Percentiles rank a stretch among this genome's conserved stretches.
phyloP scores from a whole-genome alignment of 2,888 invertebrate genomes.

The Plemyria rubiginata region DNA sequence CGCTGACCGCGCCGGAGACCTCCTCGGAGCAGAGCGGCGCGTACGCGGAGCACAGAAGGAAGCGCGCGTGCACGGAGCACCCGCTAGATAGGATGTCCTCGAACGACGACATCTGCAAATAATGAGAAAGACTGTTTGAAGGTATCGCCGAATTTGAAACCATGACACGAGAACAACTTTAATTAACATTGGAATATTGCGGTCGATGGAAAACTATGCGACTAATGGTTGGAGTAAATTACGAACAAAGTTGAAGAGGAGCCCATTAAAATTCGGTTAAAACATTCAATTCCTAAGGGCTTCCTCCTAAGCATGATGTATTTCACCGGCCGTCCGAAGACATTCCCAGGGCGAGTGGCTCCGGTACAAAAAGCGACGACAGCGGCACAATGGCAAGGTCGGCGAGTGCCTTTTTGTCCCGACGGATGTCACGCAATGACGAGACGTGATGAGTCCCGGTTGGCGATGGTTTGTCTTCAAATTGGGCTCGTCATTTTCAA shows the following conservation, averaged over 20 bases:
- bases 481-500: conserved; percentile 22
- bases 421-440: conserved; percentile 59
- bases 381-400: conserved; percentile 67
- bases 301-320: conserved; percentile 22
- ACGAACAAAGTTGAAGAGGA: background rate
- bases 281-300: conserved; percentile 9
- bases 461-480: conserved; percentile 26
- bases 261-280: conserved; percentile 11
- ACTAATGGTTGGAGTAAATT: background rate
- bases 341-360: conserved; percentile 23
- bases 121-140: conserved; percentile 24
- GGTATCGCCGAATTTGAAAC: background rate
- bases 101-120: conserved; percentile 88
- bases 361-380: conserved; percentile 35
- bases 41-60: conserved; percentile 95
- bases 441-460: conserved; percentile 28
- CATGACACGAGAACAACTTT: no score
- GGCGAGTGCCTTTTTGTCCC: conserved; percentile 59
- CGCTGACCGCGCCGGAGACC: conserved; percentile 92
- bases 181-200: background rate
- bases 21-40: conserved; percentile 96
- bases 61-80: conserved; percentile 92
- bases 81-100: conserved; percentile 90
- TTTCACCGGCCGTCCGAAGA: conserved; percentile 12
- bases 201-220: background rate